These are phyloP conservation scores for Cacoxenus indagator DNA, from an alignment of 2,888 invertebrate genomes.

Conservation along the genomic window DNA sequence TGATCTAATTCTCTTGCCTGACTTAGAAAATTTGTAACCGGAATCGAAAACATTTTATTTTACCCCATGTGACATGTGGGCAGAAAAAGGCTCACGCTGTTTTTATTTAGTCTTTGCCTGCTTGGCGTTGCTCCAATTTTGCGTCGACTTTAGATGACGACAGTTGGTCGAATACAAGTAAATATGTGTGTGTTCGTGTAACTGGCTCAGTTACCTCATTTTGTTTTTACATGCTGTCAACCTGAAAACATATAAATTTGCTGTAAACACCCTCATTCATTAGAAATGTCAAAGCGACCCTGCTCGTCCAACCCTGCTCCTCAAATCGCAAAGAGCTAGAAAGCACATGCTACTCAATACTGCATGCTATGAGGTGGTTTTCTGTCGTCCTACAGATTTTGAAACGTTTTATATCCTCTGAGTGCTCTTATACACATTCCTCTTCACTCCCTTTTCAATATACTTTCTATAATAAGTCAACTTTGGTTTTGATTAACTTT, in stretches of 20 bases:
- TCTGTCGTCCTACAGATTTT: background rate
- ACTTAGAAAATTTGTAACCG: background rate
- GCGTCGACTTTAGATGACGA: background rate
- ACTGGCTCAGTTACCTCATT: conserved; percentile 2
- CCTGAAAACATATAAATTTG: background rate
- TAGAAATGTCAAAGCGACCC: no score
- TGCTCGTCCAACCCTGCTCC: no score
- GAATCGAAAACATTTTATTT: background rate
- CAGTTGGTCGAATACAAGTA: background rate
- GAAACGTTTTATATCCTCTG: background rate
- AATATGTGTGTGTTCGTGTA: background rate
- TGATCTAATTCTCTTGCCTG: background rate
- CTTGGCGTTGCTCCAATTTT: background rate
- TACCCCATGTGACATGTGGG: background rate
- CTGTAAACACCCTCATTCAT: background rate
- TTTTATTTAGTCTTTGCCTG: background rate
- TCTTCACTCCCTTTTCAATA: no score
- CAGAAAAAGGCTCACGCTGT: background rate
- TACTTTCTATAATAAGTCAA: no score
- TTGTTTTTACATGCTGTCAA: background rate
- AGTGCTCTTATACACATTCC: no score
- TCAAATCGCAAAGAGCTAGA: no score
- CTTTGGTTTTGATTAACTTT: no score
- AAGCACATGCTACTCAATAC: background rate
- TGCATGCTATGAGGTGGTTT: background rate